Evolutionary conservation across 2,888 invertebrate species (phyloP).

Genomic region (Melanargia galathea): DNA sequence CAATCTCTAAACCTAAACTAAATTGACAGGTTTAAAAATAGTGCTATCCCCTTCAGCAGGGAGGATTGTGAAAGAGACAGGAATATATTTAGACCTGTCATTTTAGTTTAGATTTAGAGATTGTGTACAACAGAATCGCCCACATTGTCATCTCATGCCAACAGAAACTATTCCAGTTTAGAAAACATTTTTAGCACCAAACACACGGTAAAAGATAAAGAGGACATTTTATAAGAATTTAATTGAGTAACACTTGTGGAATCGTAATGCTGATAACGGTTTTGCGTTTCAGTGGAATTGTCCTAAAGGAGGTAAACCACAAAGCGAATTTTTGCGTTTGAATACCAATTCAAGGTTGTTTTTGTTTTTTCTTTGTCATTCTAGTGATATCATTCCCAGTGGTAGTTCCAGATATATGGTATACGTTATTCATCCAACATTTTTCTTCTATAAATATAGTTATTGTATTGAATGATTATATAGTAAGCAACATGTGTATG

Average conservation of each 20-base stretch:
- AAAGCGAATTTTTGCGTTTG: slow-evolving; percentile 34
- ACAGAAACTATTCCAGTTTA: not conserved
- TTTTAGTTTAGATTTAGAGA: too few relatives aligned
- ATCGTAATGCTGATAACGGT: slow-evolving; percentile 7
- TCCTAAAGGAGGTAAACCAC: slow-evolving; percentile 22
- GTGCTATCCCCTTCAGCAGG: too few relatives aligned
- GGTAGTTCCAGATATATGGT: not conserved
- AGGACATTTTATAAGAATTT: not conserved
- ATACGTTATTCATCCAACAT: slow-evolving; percentile 30
- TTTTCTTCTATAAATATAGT: not conserved
- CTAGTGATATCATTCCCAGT: slow-evolving; percentile 19
- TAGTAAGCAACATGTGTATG: not conserved
- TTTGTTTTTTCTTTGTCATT: slow-evolving; percentile 59
- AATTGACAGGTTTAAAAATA: too few relatives aligned
- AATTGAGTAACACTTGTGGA: not conserved
- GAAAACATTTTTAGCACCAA: not conserved
- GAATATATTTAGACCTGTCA: too few relatives aligned
- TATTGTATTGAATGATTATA: too few relatives aligned
- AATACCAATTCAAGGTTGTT: slow-evolving; percentile 44
- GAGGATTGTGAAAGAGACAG: too few relatives aligned
- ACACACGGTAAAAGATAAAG: not conserved
- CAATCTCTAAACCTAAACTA: too few relatives aligned
- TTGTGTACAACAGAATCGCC: too few relatives aligned
- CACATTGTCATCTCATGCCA: not conserved
- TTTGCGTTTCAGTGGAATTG: slow-evolving; percentile 9